Base-by-base conservation (phyloP, 2,797 vertebrate species). In the Coluber constrictor region DNA sequence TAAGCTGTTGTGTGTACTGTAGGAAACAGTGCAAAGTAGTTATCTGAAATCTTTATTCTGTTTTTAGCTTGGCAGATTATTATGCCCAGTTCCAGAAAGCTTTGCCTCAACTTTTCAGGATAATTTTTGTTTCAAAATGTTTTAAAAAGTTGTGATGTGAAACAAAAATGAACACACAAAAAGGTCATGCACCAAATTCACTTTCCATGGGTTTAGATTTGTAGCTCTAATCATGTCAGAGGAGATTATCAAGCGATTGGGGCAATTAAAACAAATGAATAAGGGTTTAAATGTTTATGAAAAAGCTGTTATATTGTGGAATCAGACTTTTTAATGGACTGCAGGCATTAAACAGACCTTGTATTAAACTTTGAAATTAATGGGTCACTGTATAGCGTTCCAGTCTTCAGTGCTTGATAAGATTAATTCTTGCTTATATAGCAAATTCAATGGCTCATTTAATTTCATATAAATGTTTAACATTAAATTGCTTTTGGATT, bases 401-500 rank as follows among this genome's bases (percentile, higher is more conserved):
- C 94, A 97, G 97, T 97, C 97, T 97, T 98, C 97, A 97, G 97
- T 97, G 97, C 97, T 96, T 98, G 97, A 96, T 97, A 98, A 98
- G 98, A 98, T 98, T 98, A 98, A 98, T 97, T 98, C 96, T 96
- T 98, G 98, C 98, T 98, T 98, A 98, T 98, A 98, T 98, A 98
- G 98, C 97, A 98, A 98, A 98, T 97, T 98, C 97, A 97, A 98
- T 98, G 98, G 98, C 96, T 99, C 98, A 98, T 98, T 98, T 98
- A 98, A 98, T 98, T 98, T 98, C 97, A 97, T 98, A 98, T 98
- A 98, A 98, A 98, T 98, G 97, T 97, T 98, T 98, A 98, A 98
- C 98, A 97, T 98, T 98, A 98, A 98, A 98, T 98, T 98, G 98
- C 98, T 98, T 98, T 98, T 98, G 98, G 98, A 98, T 98, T 98